Evolutionary conservation across 2,888 invertebrate species (phyloP).

Genomic region (Opisthograptis luteolata): DNA sequence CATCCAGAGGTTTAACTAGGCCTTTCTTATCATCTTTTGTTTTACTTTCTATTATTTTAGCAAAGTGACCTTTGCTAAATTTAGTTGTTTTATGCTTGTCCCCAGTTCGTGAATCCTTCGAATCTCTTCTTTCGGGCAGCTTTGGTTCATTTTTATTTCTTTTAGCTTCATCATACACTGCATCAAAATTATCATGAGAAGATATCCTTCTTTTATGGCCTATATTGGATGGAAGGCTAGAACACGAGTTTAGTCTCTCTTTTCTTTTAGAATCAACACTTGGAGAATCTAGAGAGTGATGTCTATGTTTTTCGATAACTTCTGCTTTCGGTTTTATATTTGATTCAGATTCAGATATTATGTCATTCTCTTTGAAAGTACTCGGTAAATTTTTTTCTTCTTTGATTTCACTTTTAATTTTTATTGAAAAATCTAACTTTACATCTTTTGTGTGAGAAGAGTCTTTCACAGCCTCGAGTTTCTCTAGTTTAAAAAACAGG

Average conservation of each 20-base stretch:
- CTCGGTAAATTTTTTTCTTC: conserved; percentile 68
- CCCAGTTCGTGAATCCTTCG: conserved; percentile 85
- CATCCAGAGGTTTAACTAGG: conserved; percentile 77
- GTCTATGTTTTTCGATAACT: conserved; percentile 72
- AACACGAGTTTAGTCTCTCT: conserved; percentile 84
- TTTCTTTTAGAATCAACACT: conserved; percentile 80
- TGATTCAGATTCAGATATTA: conserved; percentile 44
- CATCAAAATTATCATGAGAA: conserved; percentile 88
- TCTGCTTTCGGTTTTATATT: conserved; percentile 61
- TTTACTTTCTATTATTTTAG: conserved; percentile 85
- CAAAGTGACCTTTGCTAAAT: conserved; percentile 84
- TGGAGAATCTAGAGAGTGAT: conserved; percentile 78
- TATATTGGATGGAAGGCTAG: conserved; percentile 86
- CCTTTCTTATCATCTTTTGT: conserved; percentile 85
- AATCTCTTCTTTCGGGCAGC: conserved; percentile 86
- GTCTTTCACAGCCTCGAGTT: conserved; percentile 80
- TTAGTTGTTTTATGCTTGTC: conserved; percentile 80
- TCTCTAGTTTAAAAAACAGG: conserved; percentile 74
- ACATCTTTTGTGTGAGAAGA: conserved; percentile 37
- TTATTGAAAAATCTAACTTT: conserved; percentile 48
- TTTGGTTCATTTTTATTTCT: conserved; percentile 84
- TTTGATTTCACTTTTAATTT: conserved; percentile 72
- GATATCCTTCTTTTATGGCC: conserved; percentile 90
- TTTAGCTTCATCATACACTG: conserved; percentile 85
- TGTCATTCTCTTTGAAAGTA: conserved; percentile 25